Conservation (phyloP, 2,888 invertebrate species). For the Pristionchus arcanus region DNA sequence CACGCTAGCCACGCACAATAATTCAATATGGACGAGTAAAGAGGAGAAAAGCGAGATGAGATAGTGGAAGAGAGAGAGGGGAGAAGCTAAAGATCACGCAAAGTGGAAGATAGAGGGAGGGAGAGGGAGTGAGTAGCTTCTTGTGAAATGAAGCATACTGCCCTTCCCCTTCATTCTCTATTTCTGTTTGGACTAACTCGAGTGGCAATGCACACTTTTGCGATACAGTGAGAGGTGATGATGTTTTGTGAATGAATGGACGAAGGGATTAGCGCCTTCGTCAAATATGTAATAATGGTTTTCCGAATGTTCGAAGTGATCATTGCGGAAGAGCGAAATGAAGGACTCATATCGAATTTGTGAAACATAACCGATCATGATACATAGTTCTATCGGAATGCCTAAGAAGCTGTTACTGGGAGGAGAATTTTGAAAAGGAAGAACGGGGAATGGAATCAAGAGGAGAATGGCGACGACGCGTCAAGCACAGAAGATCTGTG, state of each 20-base stretch:
- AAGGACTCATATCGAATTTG: not conserved
- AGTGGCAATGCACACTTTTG: not conserved
- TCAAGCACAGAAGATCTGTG: too few relatives aligned
- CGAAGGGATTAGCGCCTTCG: not conserved
- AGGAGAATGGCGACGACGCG: not conserved
- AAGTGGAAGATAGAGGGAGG: not conserved
- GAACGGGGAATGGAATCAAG: not conserved
- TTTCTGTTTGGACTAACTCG: slow-evolving; percentile 49
- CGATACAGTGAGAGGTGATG: not conserved
- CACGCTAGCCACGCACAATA: slow-evolving; percentile 9
- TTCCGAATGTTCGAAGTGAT: not conserved
- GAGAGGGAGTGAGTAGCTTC: not conserved
- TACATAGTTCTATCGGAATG: too few relatives aligned
- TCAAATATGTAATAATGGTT: too few relatives aligned
- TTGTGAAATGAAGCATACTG: slow-evolving; percentile 49
- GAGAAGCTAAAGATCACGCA: not conserved
- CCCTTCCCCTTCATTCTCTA: slow-evolving; percentile 6
- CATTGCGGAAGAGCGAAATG: not conserved
- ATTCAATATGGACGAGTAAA: slow-evolving; percentile 32
- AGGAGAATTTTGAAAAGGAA: too few relatives aligned
- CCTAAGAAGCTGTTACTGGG: too few relatives aligned
- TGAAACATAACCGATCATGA: not conserved
- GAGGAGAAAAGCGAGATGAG: not conserved
- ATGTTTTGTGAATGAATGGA: slow-evolving; percentile 10
- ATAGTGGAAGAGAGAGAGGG: not conserved